Percentiles rank a stretch among this genome's conserved stretches.
These are phyloP conservation scores for Pristionchus entomophagus DNA, from an alignment of 2,888 invertebrate genomes.

Conservation along the genomic window DNA sequence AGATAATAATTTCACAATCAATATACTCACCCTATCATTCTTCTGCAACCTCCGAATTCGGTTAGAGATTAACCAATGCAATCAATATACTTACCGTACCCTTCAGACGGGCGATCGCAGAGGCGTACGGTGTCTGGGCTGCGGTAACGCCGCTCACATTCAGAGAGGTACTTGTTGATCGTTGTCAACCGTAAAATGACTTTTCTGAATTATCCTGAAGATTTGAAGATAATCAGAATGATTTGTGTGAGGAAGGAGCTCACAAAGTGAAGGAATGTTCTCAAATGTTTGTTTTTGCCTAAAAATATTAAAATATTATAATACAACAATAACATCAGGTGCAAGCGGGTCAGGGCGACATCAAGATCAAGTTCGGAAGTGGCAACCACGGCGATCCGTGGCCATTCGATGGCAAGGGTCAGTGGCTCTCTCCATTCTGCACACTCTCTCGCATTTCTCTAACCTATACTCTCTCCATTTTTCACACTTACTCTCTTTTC, in stretches of 20 bases:
- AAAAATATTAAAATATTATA: not conserved
- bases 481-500: too few species aligned
- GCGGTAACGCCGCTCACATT: slow-evolving; percentile 68
- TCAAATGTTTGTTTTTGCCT: too few species aligned
- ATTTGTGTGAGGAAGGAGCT: slow-evolving; percentile 48
- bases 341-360: slow-evolving; percentile 55
- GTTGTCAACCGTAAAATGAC: not conserved
- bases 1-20: too few species aligned
- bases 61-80: too few species aligned
- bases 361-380: slow-evolving; percentile 70
- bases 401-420: slow-evolving; percentile 73
- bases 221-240: slow-evolving; percentile 64
- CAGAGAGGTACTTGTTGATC: slow-evolving; percentile 63
- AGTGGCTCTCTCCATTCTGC: not conserved
- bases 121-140: slow-evolving; percentile 73
- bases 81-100: too few species aligned
- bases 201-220: not conserved
- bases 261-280: not conserved
- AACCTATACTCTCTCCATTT: too few species aligned
- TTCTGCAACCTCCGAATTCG: too few species aligned
- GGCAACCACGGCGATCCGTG: slow-evolving; percentile 73
- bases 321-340: not conserved
- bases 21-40: too few species aligned
- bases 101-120: slow-evolving; percentile 68
- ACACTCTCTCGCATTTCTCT: too few species aligned